These are phyloP conservation scores for Arrhopalites spinosus DNA, from an alignment of 2,888 invertebrate species.

Conservation along the genomic window DNA sequence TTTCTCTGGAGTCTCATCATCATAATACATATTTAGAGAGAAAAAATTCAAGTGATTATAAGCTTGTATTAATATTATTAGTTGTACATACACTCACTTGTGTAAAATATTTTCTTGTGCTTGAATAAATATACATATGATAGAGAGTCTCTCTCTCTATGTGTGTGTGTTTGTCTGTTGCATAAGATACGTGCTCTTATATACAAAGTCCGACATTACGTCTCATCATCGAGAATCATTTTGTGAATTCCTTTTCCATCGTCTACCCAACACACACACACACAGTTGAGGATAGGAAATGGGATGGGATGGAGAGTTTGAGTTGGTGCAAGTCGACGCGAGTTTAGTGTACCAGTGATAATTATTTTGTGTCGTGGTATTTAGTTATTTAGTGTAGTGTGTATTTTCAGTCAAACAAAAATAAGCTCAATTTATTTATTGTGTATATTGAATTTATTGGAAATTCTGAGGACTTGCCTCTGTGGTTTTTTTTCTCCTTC, in stretches of 20 bases:
- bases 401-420: too few species aligned
- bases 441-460: background rate
- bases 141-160: background rate
- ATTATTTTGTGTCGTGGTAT: too few species aligned
- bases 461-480: background rate
- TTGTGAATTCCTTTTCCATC: background rate
- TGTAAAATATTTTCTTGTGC: slow-evolving; percentile 11
- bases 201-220: background rate
- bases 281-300: background rate
- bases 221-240: background rate
- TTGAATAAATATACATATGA: slow-evolving; percentile 10
- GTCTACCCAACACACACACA: background rate
- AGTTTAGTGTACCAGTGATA: too few species aligned
- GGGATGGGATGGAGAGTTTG: background rate
- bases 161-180: too few species aligned
- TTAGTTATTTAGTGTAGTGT: too few species aligned
- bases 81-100: background rate
- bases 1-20: too few species aligned
- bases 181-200: background rate
- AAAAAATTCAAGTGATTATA: too few species aligned
- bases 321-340: background rate
- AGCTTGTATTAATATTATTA: too few species aligned
- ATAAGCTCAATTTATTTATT: too few species aligned
- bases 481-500: slow-evolving; percentile 1
- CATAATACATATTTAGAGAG: too few species aligned